Base-by-base conservation (phyloP, 2,113 vertebrate genomes). In the Pithys albifrons region DNA sequence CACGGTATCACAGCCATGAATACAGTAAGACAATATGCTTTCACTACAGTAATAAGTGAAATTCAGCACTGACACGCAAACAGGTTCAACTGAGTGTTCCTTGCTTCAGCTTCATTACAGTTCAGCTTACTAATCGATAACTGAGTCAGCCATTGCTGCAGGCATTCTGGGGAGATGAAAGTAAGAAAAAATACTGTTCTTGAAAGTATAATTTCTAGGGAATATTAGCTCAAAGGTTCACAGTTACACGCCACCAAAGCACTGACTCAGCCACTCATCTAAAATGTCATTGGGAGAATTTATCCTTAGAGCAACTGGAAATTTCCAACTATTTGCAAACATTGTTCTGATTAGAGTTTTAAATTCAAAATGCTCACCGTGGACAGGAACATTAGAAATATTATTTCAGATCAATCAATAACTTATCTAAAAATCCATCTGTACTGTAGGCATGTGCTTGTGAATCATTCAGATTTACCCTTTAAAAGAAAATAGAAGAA, bases 21-120 rank as follows among this genome's bases (percentile, higher is more conserved):
- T 78, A 61, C 13, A 41, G 93, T 91, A 93, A 97, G 54, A 81
- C 46, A 91, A 94, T 93, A 87, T 43, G 45, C 62, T 92, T 81
- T 87, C 66, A 15, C 48, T 14, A 57, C 41, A 77, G 13, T 41
- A 92, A 69, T 88, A 64, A 72, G 65, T 88, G 92, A 93, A 87
- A 96, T 91, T 95, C 80, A 85, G n/a, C 83, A 82, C 85, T 92
- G 90, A 58, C 57, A 61, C 69, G 45, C 45, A 65, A 94, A 77
- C 27, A 72, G 28, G 57, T 81, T 77, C 92, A 92, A 37, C 52
- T 69, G 33, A 77, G 52, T 49, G 81, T 88, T 69, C 82, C 33
- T 82, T 78, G 74, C 58, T 94, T 72, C 83, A 75, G 61, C 76
- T 87, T 91, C 91, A 57, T 94, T 93, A 87, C 41, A 82, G 76